Evolutionary conservation across 2,797 vertebrate genomes (phyloP).

Genomic region (Triplophysa yarkandensis): DNA sequence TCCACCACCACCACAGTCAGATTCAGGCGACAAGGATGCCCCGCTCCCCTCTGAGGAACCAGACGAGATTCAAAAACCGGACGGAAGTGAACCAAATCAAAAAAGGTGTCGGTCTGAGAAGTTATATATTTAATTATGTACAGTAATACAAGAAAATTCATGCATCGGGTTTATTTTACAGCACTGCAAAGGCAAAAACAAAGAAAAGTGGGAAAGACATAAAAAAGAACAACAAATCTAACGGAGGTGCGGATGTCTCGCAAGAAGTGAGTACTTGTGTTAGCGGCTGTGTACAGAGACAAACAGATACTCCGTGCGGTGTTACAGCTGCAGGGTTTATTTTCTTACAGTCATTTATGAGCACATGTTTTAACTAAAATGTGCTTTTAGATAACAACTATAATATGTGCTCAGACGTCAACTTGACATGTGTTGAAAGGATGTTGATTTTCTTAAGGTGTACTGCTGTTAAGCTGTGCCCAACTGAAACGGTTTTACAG

Average conservation of each 20-base stretch:
- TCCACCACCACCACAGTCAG: conserved; percentile 14
- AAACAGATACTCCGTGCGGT: not conserved
- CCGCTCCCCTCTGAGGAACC: conserved; percentile 40
- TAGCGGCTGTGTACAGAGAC: not conserved
- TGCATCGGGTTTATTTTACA: conserved; percentile 53
- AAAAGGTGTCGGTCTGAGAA: conserved; percentile 65
- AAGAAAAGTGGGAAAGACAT: conserved; percentile 86
- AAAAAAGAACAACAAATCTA: conserved; percentile 73
- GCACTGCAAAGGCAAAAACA: conserved; percentile 80
- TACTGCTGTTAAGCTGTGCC: not conserved
- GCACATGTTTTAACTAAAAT: not conserved
- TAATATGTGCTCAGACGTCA: not conserved
- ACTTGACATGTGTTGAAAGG: not conserved
- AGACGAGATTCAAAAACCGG: conserved; percentile 57
- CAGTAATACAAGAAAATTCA: not conserved
- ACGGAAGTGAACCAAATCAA: conserved; percentile 56
- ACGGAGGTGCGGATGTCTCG: conserved; percentile 66
- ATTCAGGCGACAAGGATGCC: conserved; percentile 47
- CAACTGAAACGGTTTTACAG: not conserved
- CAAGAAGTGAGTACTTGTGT: conserved; percentile 68
- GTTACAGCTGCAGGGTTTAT: not conserved
- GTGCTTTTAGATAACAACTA: not conserved
- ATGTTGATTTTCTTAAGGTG: not conserved
- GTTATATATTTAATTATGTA: not conserved
- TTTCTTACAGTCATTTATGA: not conserved